Conservation (phyloP, 2,113 vertebrate genomes). For the Micronycteris hirsuta region DNA sequence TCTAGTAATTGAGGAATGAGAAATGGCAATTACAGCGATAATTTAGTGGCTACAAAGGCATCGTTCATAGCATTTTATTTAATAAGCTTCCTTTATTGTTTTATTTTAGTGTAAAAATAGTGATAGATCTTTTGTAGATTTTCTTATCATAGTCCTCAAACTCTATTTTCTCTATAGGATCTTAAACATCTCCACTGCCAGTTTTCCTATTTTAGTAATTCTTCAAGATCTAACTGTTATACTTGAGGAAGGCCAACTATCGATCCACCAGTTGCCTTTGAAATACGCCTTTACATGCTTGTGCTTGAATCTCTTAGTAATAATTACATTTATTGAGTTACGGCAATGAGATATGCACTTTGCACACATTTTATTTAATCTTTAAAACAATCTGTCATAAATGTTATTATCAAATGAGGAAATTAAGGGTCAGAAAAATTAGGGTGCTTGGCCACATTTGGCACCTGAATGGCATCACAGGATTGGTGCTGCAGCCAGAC, state of each 20-base stretch:
- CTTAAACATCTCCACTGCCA: constrained; percentile 1
- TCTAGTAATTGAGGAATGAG: not conserved
- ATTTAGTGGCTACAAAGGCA: not conserved
- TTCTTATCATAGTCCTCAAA: not conserved
- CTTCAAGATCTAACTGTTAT: constrained; percentile 29
- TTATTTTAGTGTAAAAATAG: constrained; percentile 20
- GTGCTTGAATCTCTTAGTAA: constrained; percentile 23
- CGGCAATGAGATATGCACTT: not conserved
- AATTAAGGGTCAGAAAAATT: not conserved
- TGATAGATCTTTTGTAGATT: constrained; percentile 27
- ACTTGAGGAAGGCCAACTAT: constrained; percentile 32
- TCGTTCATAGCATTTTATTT: constrained; percentile 12
- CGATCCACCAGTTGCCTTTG: not conserved
- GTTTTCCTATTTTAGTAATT: constrained; percentile 16
- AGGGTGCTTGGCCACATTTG: not conserved
- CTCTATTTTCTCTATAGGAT: not conserved
- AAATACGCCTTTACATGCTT: constrained; percentile 42
- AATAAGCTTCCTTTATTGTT: constrained; percentile 23
- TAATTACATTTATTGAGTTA: constrained; percentile 44
- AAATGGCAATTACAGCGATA: constrained; percentile 5
- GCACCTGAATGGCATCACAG: not conserved
- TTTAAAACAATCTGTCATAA: constrained; percentile 11
- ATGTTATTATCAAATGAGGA: not conserved
- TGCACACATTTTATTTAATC: constrained; percentile 7
- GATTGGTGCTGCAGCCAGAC: not conserved